These are phyloP conservation scores for Leptinotarsa texana DNA, from an alignment of 1,140 invertebrate species.

Conservation along the genomic window DNA sequence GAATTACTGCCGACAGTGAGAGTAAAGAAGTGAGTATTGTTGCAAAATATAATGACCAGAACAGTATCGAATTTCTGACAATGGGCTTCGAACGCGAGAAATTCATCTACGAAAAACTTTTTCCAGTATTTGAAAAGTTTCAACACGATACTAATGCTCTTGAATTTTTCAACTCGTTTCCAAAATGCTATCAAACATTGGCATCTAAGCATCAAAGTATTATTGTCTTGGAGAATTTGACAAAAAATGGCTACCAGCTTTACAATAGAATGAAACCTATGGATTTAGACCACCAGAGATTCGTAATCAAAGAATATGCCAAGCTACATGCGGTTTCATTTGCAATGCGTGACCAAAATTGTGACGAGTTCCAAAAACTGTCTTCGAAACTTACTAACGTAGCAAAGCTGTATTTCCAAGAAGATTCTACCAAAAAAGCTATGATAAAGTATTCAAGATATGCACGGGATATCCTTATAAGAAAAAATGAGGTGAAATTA, in stretches of 20 bases:
- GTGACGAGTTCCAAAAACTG: constrained; percentile 45
- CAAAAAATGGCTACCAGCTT: constrained; percentile 54
- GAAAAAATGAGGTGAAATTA: constrained; percentile 31
- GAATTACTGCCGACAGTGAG: constrained; percentile 12
- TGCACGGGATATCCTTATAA: constrained; percentile 23
- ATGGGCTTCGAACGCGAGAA: constrained; percentile 43
- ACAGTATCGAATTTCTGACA: constrained; percentile 17
- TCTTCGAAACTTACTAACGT: constrained; percentile 19
- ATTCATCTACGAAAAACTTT: constrained; percentile 43
- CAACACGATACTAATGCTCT: constrained; percentile 35
- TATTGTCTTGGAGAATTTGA: constrained; percentile 62
- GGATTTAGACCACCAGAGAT: constrained; percentile 54
- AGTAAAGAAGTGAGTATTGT: constrained; percentile 22
- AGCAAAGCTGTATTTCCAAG: background rate
- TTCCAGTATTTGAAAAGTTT: constrained; percentile 40
- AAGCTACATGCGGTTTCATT: constrained; percentile 61
- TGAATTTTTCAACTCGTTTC: constrained; percentile 39
- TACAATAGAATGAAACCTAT: constrained; percentile 56
- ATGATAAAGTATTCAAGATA: constrained; percentile 21
- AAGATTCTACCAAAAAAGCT: constrained; percentile 14
- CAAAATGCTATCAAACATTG: constrained; percentile 52
- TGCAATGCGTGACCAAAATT: constrained; percentile 56
- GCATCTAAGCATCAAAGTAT: constrained; percentile 55
- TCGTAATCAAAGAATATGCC: constrained; percentile 59
- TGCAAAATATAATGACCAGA: constrained; percentile 32